Base-by-base conservation (phyloP, 2,888 invertebrate genomes). In the Apamea anceps region DNA sequence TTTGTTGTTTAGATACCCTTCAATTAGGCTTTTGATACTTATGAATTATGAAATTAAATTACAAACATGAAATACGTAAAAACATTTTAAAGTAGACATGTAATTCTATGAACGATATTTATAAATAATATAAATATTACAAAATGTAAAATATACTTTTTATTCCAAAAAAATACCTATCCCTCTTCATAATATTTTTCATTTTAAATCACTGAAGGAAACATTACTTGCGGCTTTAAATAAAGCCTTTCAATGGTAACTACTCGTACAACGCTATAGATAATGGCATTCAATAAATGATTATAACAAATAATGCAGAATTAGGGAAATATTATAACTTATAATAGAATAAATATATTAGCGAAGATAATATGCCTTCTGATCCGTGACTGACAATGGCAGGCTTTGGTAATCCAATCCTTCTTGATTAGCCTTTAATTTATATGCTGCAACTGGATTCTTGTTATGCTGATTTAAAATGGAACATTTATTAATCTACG, bases 21-120 rank as follows among this genome's bases (percentile, higher is more conserved):
- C 66, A 48, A 62, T 67, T 70, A 76, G 63, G 77, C 82, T 82
- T 77, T 84, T 84, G 72, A 85, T 86, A 86, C 70, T 82, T 75
- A 65, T 71, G 83, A 83, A 86, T 86, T 86, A 79, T 83, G 86
- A 83, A 85, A 85, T 85, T 85, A 86, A 85, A 85, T 85, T 86
- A 85, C 85, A 85, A 85, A 86, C 74, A 86, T 72, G 82, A 85
- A 84, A 82, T 85, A 86, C 83, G 86, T 86, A 85, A 85, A 85
- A 84, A 77, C 82, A 75, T 85, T 84, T 85, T 82, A 77, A 82
- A 84, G 77, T 85, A 85, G 77, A 74, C 60, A 85, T 86, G 86
- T 84, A 84, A 84, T 85, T 84, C 82, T 84, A 85, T 84, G 73
- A 85, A 67, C 86, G 86, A 82, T 84, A 84, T 84, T 84, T 84